Base-by-base conservation (phyloP, 1,140 invertebrate species). In the Lepidurus couesii region DNA sequence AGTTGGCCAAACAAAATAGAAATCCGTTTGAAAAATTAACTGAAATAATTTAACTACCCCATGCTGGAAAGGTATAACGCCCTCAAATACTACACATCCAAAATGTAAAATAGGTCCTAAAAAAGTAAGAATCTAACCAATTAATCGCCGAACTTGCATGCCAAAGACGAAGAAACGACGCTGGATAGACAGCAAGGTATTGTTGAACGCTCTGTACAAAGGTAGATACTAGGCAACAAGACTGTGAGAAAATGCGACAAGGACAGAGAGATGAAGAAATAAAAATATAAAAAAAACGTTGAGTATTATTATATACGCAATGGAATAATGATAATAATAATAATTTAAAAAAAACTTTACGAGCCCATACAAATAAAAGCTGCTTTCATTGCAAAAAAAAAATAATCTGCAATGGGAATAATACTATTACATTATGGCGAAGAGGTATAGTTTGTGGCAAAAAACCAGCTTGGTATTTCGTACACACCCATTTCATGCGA, bases 401-500 rank as follows among this genome's bases (percentile, higher is more conserved):
- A 65, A 65, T 21, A 65, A 21, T 65, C 53, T 65, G 21, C 53
- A 13, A 65, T 65, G 53, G 53, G n/a, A 34, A 65, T 65, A 65
- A 65, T 65, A 65, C 53, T 65, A 65, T 65, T 65, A 65, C 53
- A 65, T 65, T 65, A 65, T 65, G 53, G 53, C 53, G 13, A 65
- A 65, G 53, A 65, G 53, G 53, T 65, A 65, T 65, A 65, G 53
- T 65, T 65, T 65, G 53, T 65, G 53, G 53, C 53, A 65, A 65
- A 65, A 21, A 65, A 65, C 53, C 53, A 65, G 8, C 53, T 65
- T 65, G 53, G 53, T 65, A 65, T 65, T 65, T 65, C 16, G 21
- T 65, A 65, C 53, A 21, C 53, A 21, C 16, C 53, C 53, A 65
- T 65, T 65, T 21, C 53, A 65, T 65, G 11, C 42, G 26, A 11